Evolutionary conservation across 1,140 invertebrate genomes (phyloP).

Genomic region (Brachionus paranguensis): DNA sequence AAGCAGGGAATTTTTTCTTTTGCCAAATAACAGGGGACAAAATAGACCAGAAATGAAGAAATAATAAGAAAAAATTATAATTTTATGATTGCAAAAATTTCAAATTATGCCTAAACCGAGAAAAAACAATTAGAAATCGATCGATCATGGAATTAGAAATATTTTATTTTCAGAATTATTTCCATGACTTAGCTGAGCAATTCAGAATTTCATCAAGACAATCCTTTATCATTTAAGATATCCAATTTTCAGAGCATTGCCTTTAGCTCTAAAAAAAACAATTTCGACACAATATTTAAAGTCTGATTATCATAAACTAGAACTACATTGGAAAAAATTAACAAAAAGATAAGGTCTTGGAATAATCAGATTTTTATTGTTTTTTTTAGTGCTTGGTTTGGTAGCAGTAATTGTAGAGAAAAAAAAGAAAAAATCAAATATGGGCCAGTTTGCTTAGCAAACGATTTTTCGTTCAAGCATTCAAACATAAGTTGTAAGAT

Average conservation of each 20-base stretch:
- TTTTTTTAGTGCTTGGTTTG: not conserved
- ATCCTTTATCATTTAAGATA: not conserved
- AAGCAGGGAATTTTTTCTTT: not conserved
- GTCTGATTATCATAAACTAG: conserved; percentile 7
- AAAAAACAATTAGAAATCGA: not conserved
- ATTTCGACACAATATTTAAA: not conserved
- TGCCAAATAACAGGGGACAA: not conserved
- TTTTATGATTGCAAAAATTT: conserved; percentile 6
- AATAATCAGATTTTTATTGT: conserved; percentile 24
- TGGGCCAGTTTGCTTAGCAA: not conserved
- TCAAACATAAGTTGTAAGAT: not conserved
- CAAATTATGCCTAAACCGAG: not conserved
- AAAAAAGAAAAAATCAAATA: not conserved
- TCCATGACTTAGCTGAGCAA: not conserved
- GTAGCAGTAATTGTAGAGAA: not conserved
- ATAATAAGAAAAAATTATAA: not conserved
- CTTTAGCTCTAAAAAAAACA: not conserved
- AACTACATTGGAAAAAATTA: not conserved
- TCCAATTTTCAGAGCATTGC: not conserved
- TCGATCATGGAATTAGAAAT: not conserved
- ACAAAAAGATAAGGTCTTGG: conserved; percentile 3
- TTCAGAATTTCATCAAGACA: not conserved
- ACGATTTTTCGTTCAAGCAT: not conserved
- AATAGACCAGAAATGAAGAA: not conserved
- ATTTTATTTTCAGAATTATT: not conserved